Evolutionary conservation across 2,113 vertebrate species (phyloP), one percentile per base, ranked within the genome.

Genomic region (Raja brachyura): DNA sequence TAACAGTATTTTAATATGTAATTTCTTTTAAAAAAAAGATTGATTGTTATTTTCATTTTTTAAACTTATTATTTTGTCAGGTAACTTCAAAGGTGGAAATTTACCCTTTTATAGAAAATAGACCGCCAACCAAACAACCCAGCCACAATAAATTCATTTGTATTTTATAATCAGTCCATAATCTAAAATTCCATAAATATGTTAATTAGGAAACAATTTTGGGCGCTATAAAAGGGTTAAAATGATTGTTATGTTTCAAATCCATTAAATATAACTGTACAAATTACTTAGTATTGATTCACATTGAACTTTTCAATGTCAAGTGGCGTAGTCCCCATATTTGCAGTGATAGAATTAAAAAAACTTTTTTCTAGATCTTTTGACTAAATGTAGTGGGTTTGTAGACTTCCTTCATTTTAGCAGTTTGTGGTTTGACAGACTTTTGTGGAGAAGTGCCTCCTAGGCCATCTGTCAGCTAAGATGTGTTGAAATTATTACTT

Each of bases 401-500:
- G 66, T 92, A 92, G 90, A 92, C 90, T 92, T 92, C 90, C 90
- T 92, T 94, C 94, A 94, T 94, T 95, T 94, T 93, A 93, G n/a
- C 94, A 79, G 95, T 96, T 90, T 93, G 93, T 94, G 93, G 93
- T 95, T 95, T 95, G 93, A 92, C 68, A 92, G 90, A 92, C 78
- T 96, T 96, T 95, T 95, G 95, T 95, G 96, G 94, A 94, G 93
- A 94, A 73, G 93, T 93, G 94, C 93, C 94, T 96, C 95, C 95
- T 95, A 95, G 94, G 70, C 16, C 93, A 94, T 94, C 95, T 96
- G 94, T 95, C 94, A 94, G 93, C 68, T 94, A 73, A 93, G 48
- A 94, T 94, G 93, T 95, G 95, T 93, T 95, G 94, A 93, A 95
- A 95, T 95, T 94, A 94, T 93, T 93, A 94, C 63, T 93, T 96